A percentile compares a stretch with the other conserved stretches of the same genome.
Evolutionary conservation across 2,888 invertebrate genomes (phyloP).

Genomic region (Melieria omissa): DNA sequence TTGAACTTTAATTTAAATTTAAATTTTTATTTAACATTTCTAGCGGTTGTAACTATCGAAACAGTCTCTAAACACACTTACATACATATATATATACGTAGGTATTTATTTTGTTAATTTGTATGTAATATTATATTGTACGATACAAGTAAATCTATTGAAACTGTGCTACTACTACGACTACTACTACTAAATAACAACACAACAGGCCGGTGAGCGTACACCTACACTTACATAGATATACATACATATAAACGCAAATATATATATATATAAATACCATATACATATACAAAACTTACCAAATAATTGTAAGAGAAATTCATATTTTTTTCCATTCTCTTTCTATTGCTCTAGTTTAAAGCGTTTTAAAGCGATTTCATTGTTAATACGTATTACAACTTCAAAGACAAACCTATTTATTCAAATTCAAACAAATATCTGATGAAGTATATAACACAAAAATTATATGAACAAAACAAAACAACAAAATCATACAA

Average conservation of each 20-base stretch:
- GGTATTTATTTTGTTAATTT: background rate
- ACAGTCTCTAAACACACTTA: slow-evolving; percentile 5
- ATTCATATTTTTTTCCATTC: too few relatives aligned
- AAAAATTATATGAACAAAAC: too few relatives aligned
- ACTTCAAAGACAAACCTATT: too few relatives aligned
- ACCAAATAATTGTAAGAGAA: background rate
- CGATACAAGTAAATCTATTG: background rate
- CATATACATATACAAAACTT: slow-evolving; percentile 11
- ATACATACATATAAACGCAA: background rate
- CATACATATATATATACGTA: background rate
- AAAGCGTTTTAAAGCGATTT: too few relatives aligned
- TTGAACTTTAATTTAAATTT: too few relatives aligned
- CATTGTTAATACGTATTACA: too few relatives aligned
- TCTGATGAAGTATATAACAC: too few relatives aligned
- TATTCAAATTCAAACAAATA: too few relatives aligned
- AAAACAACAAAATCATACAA: background rate
- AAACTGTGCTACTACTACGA: background rate
- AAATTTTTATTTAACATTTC: too few relatives aligned
- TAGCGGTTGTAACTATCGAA: too few relatives aligned
- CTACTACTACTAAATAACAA: background rate
- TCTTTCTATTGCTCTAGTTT: too few relatives aligned
- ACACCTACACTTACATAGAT: background rate
- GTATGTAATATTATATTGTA: background rate
- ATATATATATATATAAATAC: slow-evolving; percentile 8
- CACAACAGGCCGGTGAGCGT: too few relatives aligned